Conservation (phyloP, 2,888 invertebrate genomes). For the Pseudanteris insignis region DNA sequence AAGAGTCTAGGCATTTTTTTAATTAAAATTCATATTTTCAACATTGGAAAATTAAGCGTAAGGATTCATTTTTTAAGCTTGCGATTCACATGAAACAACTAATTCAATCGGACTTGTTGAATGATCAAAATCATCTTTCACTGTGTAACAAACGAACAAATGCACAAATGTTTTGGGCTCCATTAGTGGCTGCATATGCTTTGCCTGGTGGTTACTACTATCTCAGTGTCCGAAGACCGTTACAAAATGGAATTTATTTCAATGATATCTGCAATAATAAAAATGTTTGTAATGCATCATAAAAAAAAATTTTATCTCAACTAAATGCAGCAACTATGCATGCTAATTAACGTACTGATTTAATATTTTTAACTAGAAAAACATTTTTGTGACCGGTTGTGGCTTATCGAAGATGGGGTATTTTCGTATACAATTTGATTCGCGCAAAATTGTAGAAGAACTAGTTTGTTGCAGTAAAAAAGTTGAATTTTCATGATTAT, state of each 20-base stretch:
- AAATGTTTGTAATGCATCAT: slow-evolving; percentile 61
- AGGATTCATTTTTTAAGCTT: no score
- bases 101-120: no score
- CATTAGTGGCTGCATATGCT: slow-evolving; percentile 66
- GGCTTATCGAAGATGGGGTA: slow-evolving; percentile 68
- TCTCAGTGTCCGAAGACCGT: slow-evolving; percentile 71
- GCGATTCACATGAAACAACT: no score
- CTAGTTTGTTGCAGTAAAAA: slow-evolving; percentile 72
- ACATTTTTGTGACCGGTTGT: slow-evolving; percentile 70
- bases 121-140: no score
- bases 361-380: slow-evolving; percentile 66
- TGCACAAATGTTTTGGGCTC: slow-evolving; percentile 55
- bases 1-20: no score
- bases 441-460: slow-evolving; percentile 69
- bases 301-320: no score
- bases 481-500: slow-evolving; percentile 57
- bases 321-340: no score
- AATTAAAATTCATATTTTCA: no score
- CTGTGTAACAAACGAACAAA: no score
- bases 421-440: slow-evolving; percentile 72
- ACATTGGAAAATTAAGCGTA: no score
- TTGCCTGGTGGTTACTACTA: slow-evolving; percentile 74
- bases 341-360: background rate
- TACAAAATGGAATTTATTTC: slow-evolving; percentile 62
- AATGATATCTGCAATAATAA: slow-evolving; percentile 57